Base-by-base conservation (phyloP, 2,888 invertebrate species). In the Thecocarcelia acutangulata region DNA sequence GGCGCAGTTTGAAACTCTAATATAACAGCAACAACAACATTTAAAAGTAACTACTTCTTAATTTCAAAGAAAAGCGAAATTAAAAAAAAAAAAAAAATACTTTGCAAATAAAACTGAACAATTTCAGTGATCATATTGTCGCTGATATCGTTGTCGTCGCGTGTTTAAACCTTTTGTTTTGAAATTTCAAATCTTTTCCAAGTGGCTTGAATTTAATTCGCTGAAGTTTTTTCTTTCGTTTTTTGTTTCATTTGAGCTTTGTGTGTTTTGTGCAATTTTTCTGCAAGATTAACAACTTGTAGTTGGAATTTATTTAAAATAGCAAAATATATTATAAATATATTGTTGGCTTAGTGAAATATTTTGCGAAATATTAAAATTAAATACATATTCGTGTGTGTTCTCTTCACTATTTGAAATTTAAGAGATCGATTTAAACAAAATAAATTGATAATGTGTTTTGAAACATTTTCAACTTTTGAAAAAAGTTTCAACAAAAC, bases 91-190 rank as follows among this genome's bases (percentile, higher is more conserved):
- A 40, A 66, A 58, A 40, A 68, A 19, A 12, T n/a, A 68, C 3
- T 52, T 68, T 50, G 37, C 64, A 73, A 42, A 33, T n/a, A 61
- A 72, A 24, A 21, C 15, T 28, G 21, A 76, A 66, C 50, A 59
- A 50, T 76, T 59, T 69, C n/a, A 58, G 28, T 58, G 37, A 13
- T 66, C 50, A 64, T 46, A 56, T 58, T 48, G 72, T 69, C 44
- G 61, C 44, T 37, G 59, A 33, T 33, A 33, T 59, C 64, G 70
- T 78, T 78, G 66, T 78, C 72, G 78, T 79, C 78, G 78, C 78
- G 78, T 72, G 78, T 79, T 79, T 52, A 52, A 50, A 46, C 9
- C 64, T 66, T 79, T 78, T 78, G 72, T 78, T 78, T 78, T 66
- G 78, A 66, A 78, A 78, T 66, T 64, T 52, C 37, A 28, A 19